Percentiles rank a stretch among this genome's conserved stretches.
phyloP scores from a whole-genome alignment of 1,140 invertebrate genomes.

The Leptinotarsa undecemlineata region DNA sequence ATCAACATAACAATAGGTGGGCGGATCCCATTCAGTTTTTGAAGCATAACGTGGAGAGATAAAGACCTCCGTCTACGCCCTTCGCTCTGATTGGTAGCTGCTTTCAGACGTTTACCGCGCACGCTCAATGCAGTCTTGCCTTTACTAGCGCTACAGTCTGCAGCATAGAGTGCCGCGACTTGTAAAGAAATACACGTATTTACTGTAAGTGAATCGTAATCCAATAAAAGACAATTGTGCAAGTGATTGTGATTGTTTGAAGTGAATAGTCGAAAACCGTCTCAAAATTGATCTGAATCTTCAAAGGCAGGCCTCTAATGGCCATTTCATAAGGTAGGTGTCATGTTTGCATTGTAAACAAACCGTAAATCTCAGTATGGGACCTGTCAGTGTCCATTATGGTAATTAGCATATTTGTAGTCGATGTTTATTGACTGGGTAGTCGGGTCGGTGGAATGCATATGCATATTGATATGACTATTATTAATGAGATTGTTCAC shows the following conservation, averaged over 20 bases:
- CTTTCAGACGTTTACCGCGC: conserved; percentile 36
- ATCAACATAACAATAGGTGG: conserved; percentile 54
- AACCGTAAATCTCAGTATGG: conserved; percentile 28
- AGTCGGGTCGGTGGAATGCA: neutral
- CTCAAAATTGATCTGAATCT: conserved; percentile 57
- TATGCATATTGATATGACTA: neutral
- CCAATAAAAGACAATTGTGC: conserved; percentile 31
- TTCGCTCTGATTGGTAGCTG: conserved; percentile 43
- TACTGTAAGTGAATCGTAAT: conserved; percentile 24
- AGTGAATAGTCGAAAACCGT: conserved; percentile 42
- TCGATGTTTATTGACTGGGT: conserved; percentile 24
- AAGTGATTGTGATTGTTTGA: conserved; percentile 33
- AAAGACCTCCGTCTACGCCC: conserved; percentile 48
- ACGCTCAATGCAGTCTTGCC: conserved; percentile 42
- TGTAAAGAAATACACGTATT: conserved; percentile 48
- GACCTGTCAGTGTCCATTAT: conserved; percentile 21
- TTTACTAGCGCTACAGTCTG: conserved; percentile 36
- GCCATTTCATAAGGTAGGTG: conserved; percentile 55
- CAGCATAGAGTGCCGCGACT: conserved; percentile 50
- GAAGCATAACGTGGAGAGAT: conserved; percentile 51
- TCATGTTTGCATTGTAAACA: conserved; percentile 36
- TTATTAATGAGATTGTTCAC: conserved; percentile 10
- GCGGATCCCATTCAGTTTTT: conserved; percentile 50
- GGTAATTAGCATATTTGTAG: conserved; percentile 28
- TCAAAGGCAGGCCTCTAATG: conserved; percentile 54